Percentiles rank a stretch among this genome's conserved stretches.
Conservation (phyloP, 2,113 vertebrate genomes). For the Centropus bengalensis region DNA sequence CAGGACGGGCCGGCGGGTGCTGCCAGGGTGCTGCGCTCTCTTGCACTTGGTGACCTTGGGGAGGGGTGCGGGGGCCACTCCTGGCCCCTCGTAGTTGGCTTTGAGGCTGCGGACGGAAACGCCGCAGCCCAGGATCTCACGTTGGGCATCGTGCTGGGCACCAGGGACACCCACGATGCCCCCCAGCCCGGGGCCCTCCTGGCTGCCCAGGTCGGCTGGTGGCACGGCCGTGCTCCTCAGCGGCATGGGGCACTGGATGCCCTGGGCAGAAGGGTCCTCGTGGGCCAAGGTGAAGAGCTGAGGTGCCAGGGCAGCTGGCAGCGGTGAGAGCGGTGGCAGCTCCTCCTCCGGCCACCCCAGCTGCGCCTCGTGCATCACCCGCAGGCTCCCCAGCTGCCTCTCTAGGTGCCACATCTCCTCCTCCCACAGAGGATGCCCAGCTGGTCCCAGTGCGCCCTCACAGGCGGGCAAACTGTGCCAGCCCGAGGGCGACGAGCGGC, state of each 20-base stretch:
- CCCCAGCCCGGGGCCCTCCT: slow-evolving; percentile 67
- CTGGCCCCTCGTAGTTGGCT: slow-evolving; percentile 88
- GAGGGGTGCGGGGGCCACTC: slow-evolving; percentile 39
- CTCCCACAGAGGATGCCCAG: slow-evolving; percentile 92
- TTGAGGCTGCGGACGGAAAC: slow-evolving; percentile 93
- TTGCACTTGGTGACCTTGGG: slow-evolving; percentile 74
- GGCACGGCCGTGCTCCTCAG: slow-evolving; percentile 86
- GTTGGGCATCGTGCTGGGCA: neutral
- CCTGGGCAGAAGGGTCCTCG: slow-evolving; percentile 82
- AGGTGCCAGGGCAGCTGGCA: slow-evolving; percentile 77
- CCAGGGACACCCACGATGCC: slow-evolving; percentile 29
- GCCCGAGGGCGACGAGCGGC: slow-evolving; percentile 82
- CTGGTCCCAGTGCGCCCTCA: slow-evolving; percentile 86
- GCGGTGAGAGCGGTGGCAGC: slow-evolving; percentile 83
- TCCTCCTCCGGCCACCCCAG: slow-evolving; percentile 84
- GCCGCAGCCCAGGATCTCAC: slow-evolving; percentile 90
- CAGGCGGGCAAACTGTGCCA: slow-evolving; percentile 83
- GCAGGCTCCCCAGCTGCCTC: slow-evolving; percentile 94
- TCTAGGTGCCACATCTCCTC: slow-evolving; percentile 89
- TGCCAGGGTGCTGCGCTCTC: slow-evolving; percentile 75
- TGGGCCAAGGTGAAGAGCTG: slow-evolving; percentile 83
- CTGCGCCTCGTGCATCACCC: slow-evolving; percentile 90
- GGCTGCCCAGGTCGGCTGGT: slow-evolving; percentile 81
- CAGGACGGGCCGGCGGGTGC: slow-evolving; percentile 74
- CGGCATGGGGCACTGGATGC: slow-evolving; percentile 85